These are phyloP conservation scores for Myotis lucifugus DNA, from an alignment of 2,113 vertebrate species.

Conservation along the genomic window DNA sequence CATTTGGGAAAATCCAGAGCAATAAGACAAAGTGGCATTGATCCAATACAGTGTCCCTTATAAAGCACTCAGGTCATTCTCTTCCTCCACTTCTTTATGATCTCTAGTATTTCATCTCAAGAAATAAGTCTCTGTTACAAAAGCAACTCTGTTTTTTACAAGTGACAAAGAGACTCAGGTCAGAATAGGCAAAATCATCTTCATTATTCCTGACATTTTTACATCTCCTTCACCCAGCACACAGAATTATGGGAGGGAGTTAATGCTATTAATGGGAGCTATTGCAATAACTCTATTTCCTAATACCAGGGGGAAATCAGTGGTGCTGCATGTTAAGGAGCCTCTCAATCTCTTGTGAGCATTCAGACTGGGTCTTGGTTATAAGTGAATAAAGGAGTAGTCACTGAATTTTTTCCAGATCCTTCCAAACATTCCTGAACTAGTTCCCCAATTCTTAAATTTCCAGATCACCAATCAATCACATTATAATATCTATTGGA, in stretches of 20 bases:
- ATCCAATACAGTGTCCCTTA: conserved; percentile 68
- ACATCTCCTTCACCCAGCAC: conserved; percentile 30
- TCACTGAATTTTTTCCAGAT: not conserved
- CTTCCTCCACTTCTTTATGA: conserved; percentile 49
- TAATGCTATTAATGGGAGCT: not conserved
- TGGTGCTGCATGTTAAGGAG: not conserved
- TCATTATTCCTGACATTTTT: conserved; percentile 57
- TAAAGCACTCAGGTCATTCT: conserved; percentile 37
- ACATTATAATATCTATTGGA: not conserved
- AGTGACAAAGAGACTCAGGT: conserved; percentile 41
- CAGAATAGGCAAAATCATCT: conserved; percentile 20
- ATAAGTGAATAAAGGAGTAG: not conserved
- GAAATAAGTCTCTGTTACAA: conserved; percentile 63
- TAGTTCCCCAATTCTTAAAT: not conserved
- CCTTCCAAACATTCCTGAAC: not conserved
- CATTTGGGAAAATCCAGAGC: conserved; percentile 68
- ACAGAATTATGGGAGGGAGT: conserved; percentile 23
- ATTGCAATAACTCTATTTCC: not conserved
- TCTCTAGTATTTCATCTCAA: conserved; percentile 65
- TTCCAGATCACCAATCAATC: not conserved
- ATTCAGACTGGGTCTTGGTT: not conserved
- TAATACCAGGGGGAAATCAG: not conserved
- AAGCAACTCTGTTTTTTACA: conserved; percentile 54
- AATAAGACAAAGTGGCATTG: conserved; percentile 65
- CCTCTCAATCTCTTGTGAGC: not conserved